A percentile compares a stretch with the other conserved stretches of the same genome.
Evolutionary conservation across 2,888 invertebrate genomes (phyloP).

Genomic region (Magallana nippona): DNA sequence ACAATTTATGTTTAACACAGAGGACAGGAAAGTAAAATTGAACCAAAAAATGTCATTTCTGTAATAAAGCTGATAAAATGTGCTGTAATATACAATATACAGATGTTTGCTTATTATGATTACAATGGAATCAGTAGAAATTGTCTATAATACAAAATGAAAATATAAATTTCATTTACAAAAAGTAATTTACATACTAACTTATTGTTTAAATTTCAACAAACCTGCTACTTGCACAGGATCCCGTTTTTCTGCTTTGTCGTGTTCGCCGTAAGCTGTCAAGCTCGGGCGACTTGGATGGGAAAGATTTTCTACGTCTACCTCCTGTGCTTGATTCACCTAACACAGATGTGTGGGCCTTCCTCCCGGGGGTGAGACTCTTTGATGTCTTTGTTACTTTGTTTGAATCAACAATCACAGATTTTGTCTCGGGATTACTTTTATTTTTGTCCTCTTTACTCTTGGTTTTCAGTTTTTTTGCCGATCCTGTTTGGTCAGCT

Average conservation of each 20-base stretch:
- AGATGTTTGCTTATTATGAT: too few relatives aligned
- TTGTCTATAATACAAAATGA: background rate
- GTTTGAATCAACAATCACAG: slow-evolving; percentile 49
- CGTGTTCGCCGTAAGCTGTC: slow-evolving; percentile 68
- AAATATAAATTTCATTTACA: too few relatives aligned
- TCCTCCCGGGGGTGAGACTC: background rate
- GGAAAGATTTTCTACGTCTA: background rate
- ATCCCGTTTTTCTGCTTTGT: slow-evolving; percentile 83
- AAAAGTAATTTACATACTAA: too few relatives aligned
- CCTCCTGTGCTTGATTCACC: slow-evolving; percentile 4
- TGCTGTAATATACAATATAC: too few relatives aligned
- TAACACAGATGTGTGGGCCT: background rate
- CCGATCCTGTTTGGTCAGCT: slow-evolving; percentile 47
- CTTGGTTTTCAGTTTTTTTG: slow-evolving; percentile 51
- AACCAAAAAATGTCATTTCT: too few relatives aligned
- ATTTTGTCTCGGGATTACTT: slow-evolving; percentile 49
- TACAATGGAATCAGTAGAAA: background rate
- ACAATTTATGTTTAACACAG: too few relatives aligned
- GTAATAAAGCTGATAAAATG: too few relatives aligned
- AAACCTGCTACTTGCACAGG: slow-evolving; percentile 84
- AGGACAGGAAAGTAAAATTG: too few relatives aligned
- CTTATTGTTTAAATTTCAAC: background rate
- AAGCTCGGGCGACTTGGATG: slow-evolving; percentile 60
- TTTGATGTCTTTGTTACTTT: slow-evolving; percentile 50
- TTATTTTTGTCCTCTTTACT: slow-evolving; percentile 50